These are phyloP conservation scores for Nicator chloris DNA, from an alignment of 2,113 vertebrate genomes.

Conservation along the genomic window DNA sequence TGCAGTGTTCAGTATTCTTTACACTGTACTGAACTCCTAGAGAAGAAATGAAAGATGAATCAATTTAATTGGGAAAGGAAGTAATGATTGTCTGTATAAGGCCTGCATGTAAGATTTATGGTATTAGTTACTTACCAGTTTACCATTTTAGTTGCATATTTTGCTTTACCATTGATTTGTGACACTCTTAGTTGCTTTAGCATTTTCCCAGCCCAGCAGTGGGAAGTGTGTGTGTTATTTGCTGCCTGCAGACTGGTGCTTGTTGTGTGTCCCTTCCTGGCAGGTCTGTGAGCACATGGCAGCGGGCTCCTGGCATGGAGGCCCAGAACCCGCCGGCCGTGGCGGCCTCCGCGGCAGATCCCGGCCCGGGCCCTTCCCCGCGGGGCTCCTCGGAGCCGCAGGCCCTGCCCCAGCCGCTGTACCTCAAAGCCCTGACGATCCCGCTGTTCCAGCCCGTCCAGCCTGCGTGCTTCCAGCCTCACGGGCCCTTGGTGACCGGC, in stretches of 20 bases:
- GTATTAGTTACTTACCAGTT: background rate
- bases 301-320: conserved; percentile 61
- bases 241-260: background rate
- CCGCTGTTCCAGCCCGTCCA: conserved; percentile 70
- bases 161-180: background rate
- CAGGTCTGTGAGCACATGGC: conserved; percentile 15
- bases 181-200: background rate
- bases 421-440: conserved; percentile 82
- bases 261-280: background rate
- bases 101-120: no score
- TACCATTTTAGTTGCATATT: background rate
- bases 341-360: background rate
- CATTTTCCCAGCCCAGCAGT: background rate
- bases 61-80: background rate
- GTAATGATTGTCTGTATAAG: background rate
- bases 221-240: background rate
- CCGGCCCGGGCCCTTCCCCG: background rate
- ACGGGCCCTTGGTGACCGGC: conserved; percentile 2
- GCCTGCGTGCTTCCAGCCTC: conserved; percentile 48
- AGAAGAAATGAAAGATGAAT: background rate
- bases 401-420: conserved; percentile 74
- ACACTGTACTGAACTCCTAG: background rate
- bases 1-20: background rate
- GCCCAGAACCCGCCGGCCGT: background rate
- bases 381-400: conserved; percentile 42